These are phyloP conservation scores for Rhynchonema sp. DNA, from an alignment of 2,888 invertebrate species.

Conservation along the genomic window DNA sequence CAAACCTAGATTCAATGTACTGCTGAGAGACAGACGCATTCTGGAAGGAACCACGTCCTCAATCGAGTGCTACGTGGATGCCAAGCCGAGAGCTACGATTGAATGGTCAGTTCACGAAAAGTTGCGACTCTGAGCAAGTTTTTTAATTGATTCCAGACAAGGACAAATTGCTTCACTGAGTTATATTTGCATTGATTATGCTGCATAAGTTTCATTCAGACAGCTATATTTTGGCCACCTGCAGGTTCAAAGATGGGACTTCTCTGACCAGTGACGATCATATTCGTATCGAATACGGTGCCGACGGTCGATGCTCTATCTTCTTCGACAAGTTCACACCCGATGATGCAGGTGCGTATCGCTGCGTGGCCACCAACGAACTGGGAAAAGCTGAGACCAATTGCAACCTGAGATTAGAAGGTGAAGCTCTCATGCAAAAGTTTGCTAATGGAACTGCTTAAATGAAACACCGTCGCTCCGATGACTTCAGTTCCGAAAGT, in stretches of 20 bases:
- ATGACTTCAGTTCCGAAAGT: neutral
- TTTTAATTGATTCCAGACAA: too few species aligned
- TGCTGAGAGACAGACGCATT: conserved; percentile 43
- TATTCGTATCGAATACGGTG: conserved; percentile 18
- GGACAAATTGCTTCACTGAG: too few species aligned
- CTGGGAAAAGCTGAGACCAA: conserved; percentile 35
- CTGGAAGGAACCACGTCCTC: conserved; percentile 15
- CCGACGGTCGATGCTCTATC: conserved; percentile 23
- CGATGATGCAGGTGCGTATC: conserved; percentile 36
- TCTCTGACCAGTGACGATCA: conserved; percentile 10
- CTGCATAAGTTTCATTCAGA: neutral
- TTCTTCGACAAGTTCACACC: conserved; percentile 14
- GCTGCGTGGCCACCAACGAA: conserved; percentile 42
- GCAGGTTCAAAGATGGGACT: conserved; percentile 51
- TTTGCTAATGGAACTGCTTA: too few species aligned
- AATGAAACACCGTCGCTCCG: neutral
- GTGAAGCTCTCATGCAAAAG: too few species aligned
- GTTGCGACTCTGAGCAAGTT: too few species aligned
- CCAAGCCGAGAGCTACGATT: conserved; percentile 16
- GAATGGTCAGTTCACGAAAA: conserved; percentile 5
- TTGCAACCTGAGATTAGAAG: too few species aligned
- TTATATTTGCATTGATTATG: too few species aligned
- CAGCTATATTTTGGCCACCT: too few species aligned
- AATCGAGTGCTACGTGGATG: conserved; percentile 27
- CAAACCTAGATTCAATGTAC: conserved; percentile 59